These are phyloP conservation scores for Tetramorium alpestre DNA, from an alignment of 1,140 invertebrate species.

Conservation along the genomic window DNA sequence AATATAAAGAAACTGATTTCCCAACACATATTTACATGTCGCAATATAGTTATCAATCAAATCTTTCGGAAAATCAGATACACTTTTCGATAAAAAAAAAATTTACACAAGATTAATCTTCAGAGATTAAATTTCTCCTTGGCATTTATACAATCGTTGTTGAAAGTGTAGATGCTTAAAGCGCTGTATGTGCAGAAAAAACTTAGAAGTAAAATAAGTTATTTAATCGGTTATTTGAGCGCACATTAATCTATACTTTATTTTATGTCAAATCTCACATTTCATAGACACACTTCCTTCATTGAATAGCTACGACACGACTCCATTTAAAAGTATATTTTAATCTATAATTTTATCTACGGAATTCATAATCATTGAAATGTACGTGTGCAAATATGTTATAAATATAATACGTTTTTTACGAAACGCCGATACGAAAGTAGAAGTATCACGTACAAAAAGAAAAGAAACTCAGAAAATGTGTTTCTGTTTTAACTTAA, in stretches of 20 bases:
- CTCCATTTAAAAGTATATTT: background rate
- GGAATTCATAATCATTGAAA: conserved; percentile 26
- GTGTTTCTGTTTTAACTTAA: background rate
- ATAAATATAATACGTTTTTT: conserved; percentile 71
- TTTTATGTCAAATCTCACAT: background rate
- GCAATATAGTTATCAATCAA: background rate
- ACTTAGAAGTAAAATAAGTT: conserved; percentile 7
- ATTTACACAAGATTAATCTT: background rate
- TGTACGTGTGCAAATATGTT: conserved; percentile 55
- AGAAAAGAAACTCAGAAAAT: background rate
- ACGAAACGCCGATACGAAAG: conserved; percentile 46
- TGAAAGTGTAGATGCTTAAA: background rate
- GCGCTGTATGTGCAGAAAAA: background rate
- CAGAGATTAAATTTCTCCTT: background rate
- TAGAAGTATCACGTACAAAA: conserved; percentile 51
- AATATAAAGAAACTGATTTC: background rate
- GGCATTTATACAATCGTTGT: background rate
- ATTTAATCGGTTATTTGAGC: background rate
- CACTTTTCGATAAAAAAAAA: conserved; percentile 21
- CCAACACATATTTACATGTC: conserved; percentile 1
- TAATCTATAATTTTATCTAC: background rate
- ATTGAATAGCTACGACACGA: background rate
- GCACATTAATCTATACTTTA: background rate
- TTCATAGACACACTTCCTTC: background rate
- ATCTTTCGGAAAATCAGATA: background rate